phyloP scores from a whole-genome alignment of 1,140 invertebrate genomes.

The Steinernema khuongi region DNA sequence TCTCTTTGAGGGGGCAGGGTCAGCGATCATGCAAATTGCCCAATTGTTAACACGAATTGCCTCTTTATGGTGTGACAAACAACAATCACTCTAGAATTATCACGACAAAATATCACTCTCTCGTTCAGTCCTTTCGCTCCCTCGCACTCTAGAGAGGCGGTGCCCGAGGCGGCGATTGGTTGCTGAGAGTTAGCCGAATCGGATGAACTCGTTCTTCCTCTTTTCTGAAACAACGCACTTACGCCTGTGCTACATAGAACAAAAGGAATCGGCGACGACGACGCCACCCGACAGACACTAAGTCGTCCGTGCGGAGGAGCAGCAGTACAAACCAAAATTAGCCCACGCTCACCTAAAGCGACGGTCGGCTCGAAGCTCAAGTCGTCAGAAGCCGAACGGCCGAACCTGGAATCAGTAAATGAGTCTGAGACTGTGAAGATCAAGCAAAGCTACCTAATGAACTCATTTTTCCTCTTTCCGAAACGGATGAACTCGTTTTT shows the following conservation, averaged over 20 bases:
- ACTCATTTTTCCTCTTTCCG: conserved; percentile 43
- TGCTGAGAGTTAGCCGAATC: conserved; percentile 35
- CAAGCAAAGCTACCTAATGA: background rate
- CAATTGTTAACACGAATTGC: conserved; percentile 17
- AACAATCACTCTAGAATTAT: conserved; percentile 17
- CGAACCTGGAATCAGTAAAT: conserved; percentile 27
- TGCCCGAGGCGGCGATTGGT: background rate
- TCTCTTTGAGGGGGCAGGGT: background rate
- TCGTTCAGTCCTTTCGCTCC: conserved; percentile 7
- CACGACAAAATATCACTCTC: conserved; percentile 16
- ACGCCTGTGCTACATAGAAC: background rate
- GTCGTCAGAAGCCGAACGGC: conserved; percentile 25
- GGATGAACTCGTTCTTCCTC: conserved; percentile 49
- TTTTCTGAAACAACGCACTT: conserved; percentile 27
- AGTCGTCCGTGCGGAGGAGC: too few relatives aligned
- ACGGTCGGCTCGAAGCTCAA: background rate
- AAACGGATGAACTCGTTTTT: conserved; percentile 45
- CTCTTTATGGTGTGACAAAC: conserved; percentile 16
- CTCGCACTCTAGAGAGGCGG: conserved; percentile 4
- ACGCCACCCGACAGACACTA: too few relatives aligned
- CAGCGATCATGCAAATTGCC: conserved; percentile 15
- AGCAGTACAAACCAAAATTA: too few relatives aligned
- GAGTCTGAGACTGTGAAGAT: background rate
- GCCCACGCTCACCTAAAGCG: background rate
- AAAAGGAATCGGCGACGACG: background rate